Conservation (phyloP, 2,888 invertebrate genomes). For the Philaethria dido region DNA sequence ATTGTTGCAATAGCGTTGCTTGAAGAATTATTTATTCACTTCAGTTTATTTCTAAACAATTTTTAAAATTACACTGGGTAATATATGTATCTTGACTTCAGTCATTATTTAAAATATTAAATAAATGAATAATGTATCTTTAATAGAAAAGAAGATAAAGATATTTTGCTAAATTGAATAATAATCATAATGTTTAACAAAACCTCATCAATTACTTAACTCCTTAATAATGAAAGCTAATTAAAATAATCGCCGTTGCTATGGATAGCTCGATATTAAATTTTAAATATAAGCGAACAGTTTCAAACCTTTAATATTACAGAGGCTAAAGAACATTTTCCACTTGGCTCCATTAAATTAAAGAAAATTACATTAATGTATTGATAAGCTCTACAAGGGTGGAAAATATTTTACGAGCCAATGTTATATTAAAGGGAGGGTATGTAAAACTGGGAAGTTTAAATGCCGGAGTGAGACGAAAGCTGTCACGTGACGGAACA, state of each 20-base stretch:
- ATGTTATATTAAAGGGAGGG: constrained; percentile 45
- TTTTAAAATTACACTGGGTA: constrained; percentile 7
- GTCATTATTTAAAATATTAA: neutral
- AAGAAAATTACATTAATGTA: constrained; percentile 42
- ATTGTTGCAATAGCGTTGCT: constrained; percentile 30
- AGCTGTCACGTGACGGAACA: constrained; percentile 72
- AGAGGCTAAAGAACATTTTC: constrained; percentile 2
- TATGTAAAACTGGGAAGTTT: constrained; percentile 56
- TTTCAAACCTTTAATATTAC: constrained; percentile 18
- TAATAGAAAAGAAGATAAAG: neutral
- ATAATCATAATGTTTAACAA: neutral
- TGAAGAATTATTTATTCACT: constrained; percentile 35
- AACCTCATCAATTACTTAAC: constrained; percentile 4
- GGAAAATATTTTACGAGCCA: constrained; percentile 41
- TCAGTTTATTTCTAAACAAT: constrained; percentile 17
- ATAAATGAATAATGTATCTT: neutral
- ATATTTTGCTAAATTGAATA: neutral
- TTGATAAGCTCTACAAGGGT: constrained; percentile 36
- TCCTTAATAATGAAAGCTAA: constrained; percentile 13
- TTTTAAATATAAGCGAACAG: constrained; percentile 18
- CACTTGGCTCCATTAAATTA: constrained; percentile 27
- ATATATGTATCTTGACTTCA: neutral
- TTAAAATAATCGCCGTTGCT: constrained; percentile 9
- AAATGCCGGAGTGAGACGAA: constrained; percentile 66
- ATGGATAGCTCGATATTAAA: constrained; percentile 13